Evolutionary conservation across 2,888 invertebrate genomes (phyloP), one percentile per base, ranked within the genome.

Genomic region (Meloe dianella): DNA sequence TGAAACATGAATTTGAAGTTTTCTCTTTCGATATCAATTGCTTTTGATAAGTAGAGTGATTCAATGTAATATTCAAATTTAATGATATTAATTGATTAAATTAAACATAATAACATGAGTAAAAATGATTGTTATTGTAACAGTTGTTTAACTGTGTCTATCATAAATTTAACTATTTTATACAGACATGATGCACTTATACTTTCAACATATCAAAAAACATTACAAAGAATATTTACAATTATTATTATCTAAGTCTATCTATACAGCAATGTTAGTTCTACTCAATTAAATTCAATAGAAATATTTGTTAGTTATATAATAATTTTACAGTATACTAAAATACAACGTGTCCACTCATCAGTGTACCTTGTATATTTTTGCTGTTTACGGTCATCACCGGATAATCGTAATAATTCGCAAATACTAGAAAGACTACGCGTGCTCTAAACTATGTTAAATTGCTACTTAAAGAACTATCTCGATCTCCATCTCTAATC

Each of bases 121-220:
- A 27, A 4, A 27, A 27, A 27, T 27, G 2, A 27, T 41, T 29
- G 56, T 38, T 57, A 22, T 57, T 29, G 61, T 65, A 65, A 65
- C 57, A 61, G 65, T 65, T 61, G 65, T 65, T 65, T 58, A 58
- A 61, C 65, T 61, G 30, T 2, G 54, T 60, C 61, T 61, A 61
- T 57, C 17, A 12, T 61, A 58, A 41, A 57, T 41, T 61, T 61
- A 58, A 61, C 32, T 61, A 47, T 38, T 20, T 47, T 47, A 47
- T 20, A 60, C 61, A 65, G 30, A 22, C 41, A 57, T 22, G 65
- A 65, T 65, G 65, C 60, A 65, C 61, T 57, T 61, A 41, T 61
- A 47, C 57, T 65, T 65, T 65, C 65, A 47, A 57, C 7, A 41
- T n/a, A 17, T 6, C 6, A 17, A 41, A n/a, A 8, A 41, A n/a